Evolutionary conservation across 2,797 vertebrate species (phyloP).

Genomic region (Myiothlypis chrysogaster): DNA sequence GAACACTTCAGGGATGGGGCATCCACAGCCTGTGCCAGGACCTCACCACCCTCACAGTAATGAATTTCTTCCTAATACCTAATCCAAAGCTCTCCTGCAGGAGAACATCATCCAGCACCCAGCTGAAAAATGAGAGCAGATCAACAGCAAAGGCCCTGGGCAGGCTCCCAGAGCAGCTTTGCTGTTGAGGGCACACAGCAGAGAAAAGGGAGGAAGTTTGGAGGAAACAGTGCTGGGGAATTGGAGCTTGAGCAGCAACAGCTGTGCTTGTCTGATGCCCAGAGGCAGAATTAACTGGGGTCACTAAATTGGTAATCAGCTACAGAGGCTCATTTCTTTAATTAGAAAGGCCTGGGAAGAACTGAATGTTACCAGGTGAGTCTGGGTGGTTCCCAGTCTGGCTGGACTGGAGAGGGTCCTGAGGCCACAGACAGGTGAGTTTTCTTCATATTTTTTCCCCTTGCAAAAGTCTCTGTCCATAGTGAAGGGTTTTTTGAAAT

Average conservation of each 20-base stretch:
- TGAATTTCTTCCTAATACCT: too few species aligned
- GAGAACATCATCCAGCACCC: neutral
- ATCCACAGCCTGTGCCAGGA: neutral
- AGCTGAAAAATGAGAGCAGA: fast-evolving
- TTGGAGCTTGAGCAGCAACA: neutral
- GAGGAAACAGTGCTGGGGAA: neutral
- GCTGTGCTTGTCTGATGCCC: neutral
- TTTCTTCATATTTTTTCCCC: fast-evolving
- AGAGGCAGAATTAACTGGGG: neutral
- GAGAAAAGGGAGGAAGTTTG: neutral
- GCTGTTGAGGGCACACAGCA: fast-evolving
- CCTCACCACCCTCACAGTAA: neutral
- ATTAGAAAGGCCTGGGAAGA: neutral
- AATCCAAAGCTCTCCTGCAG: neutral
- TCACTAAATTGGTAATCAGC: neutral
- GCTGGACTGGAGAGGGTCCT: neutral
- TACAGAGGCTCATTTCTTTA: neutral
- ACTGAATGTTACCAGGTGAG: fast-evolving
- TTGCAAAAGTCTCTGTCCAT: fast-evolving
- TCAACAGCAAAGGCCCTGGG: neutral
- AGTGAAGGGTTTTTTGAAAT: neutral
- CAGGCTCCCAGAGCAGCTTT: neutral
- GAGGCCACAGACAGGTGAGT: neutral
- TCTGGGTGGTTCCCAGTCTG: neutral
- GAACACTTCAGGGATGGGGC: neutral